A percentile compares a stretch with the other conserved stretches of the same genome.
phyloP scores from a whole-genome alignment of 2,113 vertebrate species.

The Calyptommatus sinebrachiatus region DNA sequence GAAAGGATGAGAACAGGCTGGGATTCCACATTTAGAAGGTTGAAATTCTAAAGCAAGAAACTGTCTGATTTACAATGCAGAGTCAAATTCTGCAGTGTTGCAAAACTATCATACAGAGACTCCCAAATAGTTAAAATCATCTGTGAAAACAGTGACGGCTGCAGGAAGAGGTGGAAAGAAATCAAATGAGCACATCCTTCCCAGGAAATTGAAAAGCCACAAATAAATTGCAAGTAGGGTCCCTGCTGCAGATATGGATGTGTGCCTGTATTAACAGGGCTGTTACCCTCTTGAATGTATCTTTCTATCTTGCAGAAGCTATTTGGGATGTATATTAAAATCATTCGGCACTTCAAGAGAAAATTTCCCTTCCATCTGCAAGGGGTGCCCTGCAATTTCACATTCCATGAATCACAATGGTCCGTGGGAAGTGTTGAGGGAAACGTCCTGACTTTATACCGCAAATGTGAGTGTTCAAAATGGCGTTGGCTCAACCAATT shows the following conservation, averaged over 20 bases:
- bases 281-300: not conserved
- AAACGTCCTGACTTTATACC: not conserved
- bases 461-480: not conserved
- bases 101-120: not conserved
- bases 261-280: not conserved
- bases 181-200: not conserved
- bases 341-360: not conserved
- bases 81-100: not conserved
- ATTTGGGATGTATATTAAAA: not conserved
- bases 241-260: not conserved
- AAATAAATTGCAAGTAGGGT: not conserved
- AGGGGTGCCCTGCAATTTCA: not conserved
- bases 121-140: not conserved
- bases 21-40: not conserved
- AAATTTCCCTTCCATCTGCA: not conserved
- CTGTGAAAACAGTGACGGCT: not conserved
- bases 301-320: not conserved
- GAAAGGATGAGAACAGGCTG: too few species aligned
- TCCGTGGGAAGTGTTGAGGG: not conserved
- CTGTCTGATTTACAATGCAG: not conserved
- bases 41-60: not conserved
- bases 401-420: not conserved
- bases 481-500: not conserved
- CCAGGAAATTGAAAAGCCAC: conserved; percentile 14
- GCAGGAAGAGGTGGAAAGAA: not conserved